phyloP scores from a whole-genome alignment of 2,113 vertebrate species.

The Thamnaconus septentrionalis region DNA sequence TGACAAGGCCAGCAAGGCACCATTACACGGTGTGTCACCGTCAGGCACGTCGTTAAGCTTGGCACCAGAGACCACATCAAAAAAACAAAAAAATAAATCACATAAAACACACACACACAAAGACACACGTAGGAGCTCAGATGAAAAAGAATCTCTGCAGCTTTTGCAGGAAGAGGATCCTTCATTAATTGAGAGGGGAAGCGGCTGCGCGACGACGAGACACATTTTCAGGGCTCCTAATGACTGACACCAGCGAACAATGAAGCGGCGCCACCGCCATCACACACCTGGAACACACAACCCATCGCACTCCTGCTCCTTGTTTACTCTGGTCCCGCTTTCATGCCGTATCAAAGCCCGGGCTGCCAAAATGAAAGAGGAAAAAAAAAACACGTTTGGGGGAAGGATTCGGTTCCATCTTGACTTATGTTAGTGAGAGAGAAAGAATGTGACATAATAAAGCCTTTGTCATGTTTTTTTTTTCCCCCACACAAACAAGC shows the following conservation, averaged over 20 bases:
- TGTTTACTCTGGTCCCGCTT: slow-evolving; percentile 24
- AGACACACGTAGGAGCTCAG: slow-evolving; percentile 19
- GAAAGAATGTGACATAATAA: neutral
- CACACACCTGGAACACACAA: no score
- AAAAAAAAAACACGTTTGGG: slow-evolving; percentile 4
- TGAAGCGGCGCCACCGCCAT: neutral
- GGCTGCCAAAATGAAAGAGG: slow-evolving; percentile 7
- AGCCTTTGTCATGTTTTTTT: no score
- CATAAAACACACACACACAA: slow-evolving; percentile 8
- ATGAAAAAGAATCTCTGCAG: slow-evolving; percentile 8
- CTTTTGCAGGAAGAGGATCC: slow-evolving; percentile 35
- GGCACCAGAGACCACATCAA: slow-evolving; percentile 24
- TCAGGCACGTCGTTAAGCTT: slow-evolving; percentile 42
- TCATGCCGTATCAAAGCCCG: slow-evolving; percentile 36
- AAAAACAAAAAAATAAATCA: slow-evolving; percentile 21
- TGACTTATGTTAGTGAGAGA: slow-evolving; percentile 30
- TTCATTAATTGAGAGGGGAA: slow-evolving; percentile 47
- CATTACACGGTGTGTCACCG: slow-evolving; percentile 45
- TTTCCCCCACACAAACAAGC: slow-evolving; percentile 18
- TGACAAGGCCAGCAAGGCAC: slow-evolving; percentile 51
- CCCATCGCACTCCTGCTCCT: slow-evolving; percentile 14
- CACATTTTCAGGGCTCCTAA: slow-evolving; percentile 26
- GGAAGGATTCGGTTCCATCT: slow-evolving; percentile 23
- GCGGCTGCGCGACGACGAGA: slow-evolving; percentile 18
- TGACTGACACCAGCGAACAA: slow-evolving; percentile 37